Evolutionary conservation across 2,113 vertebrate species (phyloP).

Genomic region (Hyaena hyaena): DNA sequence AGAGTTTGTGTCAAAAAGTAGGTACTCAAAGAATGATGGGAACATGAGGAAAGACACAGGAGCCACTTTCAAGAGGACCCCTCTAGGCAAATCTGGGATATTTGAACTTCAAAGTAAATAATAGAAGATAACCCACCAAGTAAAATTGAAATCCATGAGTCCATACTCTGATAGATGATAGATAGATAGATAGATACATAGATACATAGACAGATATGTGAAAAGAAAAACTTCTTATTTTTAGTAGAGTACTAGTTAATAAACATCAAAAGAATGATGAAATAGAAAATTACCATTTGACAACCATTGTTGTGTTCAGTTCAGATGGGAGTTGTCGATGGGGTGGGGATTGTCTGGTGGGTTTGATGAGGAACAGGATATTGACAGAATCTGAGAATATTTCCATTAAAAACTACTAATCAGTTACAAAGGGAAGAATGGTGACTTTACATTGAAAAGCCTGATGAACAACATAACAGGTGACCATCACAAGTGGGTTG

Average conservation of each 20-base stretch:
- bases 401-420: neutral
- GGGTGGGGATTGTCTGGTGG: neutral
- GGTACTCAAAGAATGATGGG: neutral
- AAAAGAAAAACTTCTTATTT: neutral
- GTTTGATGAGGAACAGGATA: slow-evolving; percentile 12
- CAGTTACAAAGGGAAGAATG: neutral
- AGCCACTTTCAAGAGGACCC: neutral
- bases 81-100: slow-evolving; percentile 8
- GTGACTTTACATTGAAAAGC: neutral
- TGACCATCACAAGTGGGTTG: neutral
- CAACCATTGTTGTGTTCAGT: neutral
- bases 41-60: neutral
- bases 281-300: neutral
- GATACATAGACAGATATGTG: too few relatives aligned
- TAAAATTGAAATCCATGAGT: neutral
- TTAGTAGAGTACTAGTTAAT: neutral
- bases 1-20: neutral
- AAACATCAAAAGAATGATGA: neutral
- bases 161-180: neutral
- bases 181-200: neutral
- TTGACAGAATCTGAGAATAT: slow-evolving; percentile 14
- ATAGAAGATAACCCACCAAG: slow-evolving; percentile 9
- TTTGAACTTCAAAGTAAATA: slow-evolving; percentile 13
- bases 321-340: neutral
- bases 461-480: neutral